A percentile compares a stretch with the other conserved stretches of the same genome.
phyloP scores from a whole-genome alignment of 30 jellyfish, hydroid and myxozoan species.

The Chrysaora quinquecirrha region DNA sequence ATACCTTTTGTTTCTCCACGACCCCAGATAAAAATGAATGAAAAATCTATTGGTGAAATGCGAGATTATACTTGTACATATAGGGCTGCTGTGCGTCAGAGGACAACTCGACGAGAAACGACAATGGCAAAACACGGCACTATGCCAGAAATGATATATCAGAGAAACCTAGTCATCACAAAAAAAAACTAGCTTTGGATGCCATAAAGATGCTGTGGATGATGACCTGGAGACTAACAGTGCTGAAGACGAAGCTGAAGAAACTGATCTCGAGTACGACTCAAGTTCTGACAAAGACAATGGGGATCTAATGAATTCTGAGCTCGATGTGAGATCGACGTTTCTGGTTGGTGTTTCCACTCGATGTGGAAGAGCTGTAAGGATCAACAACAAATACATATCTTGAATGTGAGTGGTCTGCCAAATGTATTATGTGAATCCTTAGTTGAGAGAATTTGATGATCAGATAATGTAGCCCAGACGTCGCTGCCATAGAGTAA shows the following conservation, averaged over 20 bases:
- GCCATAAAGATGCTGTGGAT: slow-evolving; percentile 42
- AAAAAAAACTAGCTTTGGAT: slow-evolving; percentile 12
- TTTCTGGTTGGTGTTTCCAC: slow-evolving; percentile 33
- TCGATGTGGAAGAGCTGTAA: slow-evolving; percentile 27
- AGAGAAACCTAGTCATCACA: slow-evolving; percentile 37
- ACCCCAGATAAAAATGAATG: slow-evolving; percentile 39
- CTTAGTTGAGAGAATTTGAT: no score
- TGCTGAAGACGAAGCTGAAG: slow-evolving; percentile 40
- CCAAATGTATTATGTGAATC: no score
- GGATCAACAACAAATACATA: slow-evolving; percentile 20
- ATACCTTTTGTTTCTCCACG: slow-evolving; percentile 35
- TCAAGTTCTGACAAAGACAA: slow-evolving; percentile 15
- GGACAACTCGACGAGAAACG: slow-evolving; percentile 16
- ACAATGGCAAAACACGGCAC: slow-evolving; percentile 33
- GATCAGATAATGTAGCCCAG: no score
- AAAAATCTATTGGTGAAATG: slow-evolving; percentile 11
- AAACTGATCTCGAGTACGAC: slow-evolving; percentile 46
- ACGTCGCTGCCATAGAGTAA: no score
- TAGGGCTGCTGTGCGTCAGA: slow-evolving; percentile 33
- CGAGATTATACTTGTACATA: slow-evolving; percentile 40
- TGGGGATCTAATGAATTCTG: slow-evolving; percentile 22
- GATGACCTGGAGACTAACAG: slow-evolving; percentile 32
- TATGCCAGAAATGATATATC: slow-evolving; percentile 50
- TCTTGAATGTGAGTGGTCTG: slow-evolving; percentile 34
- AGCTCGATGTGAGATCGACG: slow-evolving; percentile 7